A percentile compares a stretch with the other conserved stretches of the same genome.
Conservation (phyloP, 2,888 invertebrate genomes). For the Seira sanloemensis region DNA sequence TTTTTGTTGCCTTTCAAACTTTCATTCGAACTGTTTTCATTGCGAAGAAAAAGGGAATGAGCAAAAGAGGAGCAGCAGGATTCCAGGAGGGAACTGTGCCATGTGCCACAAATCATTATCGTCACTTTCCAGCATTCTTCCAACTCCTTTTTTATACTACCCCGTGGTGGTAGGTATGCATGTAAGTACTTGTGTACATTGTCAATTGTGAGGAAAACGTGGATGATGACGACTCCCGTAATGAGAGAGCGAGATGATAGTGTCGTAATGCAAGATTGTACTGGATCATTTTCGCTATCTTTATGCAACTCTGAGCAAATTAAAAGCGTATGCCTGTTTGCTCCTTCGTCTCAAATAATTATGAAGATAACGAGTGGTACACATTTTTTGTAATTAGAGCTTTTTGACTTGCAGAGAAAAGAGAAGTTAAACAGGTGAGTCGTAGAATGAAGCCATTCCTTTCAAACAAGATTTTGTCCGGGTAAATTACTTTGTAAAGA, state of each 20-base stretch:
- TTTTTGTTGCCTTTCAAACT: too few species aligned
- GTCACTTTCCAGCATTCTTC: constrained; percentile 10
- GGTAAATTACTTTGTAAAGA: not conserved
- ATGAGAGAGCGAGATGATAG: not conserved
- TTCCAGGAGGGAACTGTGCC: constrained; percentile 12
- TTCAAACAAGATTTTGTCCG: not conserved
- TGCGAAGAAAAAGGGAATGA: too few species aligned
- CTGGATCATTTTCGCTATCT: constrained; percentile 44
- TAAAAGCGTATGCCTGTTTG: constrained; percentile 41
- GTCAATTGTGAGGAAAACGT: not conserved
- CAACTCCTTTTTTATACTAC: not conserved
- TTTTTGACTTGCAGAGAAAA: constrained; percentile 4
- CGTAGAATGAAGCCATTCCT: not conserved
- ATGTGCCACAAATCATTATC: constrained; percentile 13
- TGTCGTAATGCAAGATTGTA: not conserved
- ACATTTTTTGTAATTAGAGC: constrained; percentile 5
- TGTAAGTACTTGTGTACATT: not conserved
- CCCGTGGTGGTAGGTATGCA: not conserved
- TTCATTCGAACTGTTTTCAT: too few species aligned
- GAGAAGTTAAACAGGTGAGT: constrained; percentile 5
- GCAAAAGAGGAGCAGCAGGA: not conserved
- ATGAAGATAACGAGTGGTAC: not conserved
- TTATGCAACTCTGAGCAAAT: constrained; percentile 55
- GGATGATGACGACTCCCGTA: not conserved
- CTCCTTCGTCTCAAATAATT: constrained; percentile 15